These are phyloP conservation scores for Synaphobranchus kaupii DNA, from an alignment of 2,797 vertebrate species.

Conservation along the genomic window DNA sequence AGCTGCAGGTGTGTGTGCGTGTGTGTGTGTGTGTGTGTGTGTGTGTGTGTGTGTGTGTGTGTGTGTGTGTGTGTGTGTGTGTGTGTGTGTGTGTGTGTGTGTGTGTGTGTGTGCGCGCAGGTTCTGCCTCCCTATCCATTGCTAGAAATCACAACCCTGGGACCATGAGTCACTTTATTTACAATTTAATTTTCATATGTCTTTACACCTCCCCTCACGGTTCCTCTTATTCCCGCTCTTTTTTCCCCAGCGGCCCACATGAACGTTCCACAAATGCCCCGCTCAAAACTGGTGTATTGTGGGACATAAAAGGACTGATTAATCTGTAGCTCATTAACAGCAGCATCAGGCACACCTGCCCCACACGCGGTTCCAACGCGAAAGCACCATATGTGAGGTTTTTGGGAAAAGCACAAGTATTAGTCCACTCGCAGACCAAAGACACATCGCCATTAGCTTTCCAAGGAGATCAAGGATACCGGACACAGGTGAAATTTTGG, in stretches of 20 bases:
- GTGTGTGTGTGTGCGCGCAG: not conserved
- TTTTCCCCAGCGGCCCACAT: not conserved
- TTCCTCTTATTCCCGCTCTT: not conserved
- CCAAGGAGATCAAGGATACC: no score
- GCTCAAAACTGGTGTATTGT: not conserved
- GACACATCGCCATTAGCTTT: not conserved
- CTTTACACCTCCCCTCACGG: not conserved
- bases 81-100: not conserved
- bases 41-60: not conserved
- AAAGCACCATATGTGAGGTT: not conserved
- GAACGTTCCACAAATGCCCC: slow-evolving; percentile 35
- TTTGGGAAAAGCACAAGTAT: not conserved
- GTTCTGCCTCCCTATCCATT: not conserved
- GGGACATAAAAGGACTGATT: not conserved
- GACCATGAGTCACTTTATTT: not conserved
- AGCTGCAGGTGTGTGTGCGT: not conserved
- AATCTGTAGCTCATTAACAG: not conserved
- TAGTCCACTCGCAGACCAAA: not conserved
- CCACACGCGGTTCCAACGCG: not conserved
- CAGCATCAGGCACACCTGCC: not conserved
- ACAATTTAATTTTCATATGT: not conserved
- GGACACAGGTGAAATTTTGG: not conserved
- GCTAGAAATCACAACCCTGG: not conserved
- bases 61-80: no score
- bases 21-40: not conserved